Percentiles rank a stretch among this genome's conserved stretches.
Conservation (phyloP, 2,888 invertebrate genomes). For the Poecilus cupreus region DNA sequence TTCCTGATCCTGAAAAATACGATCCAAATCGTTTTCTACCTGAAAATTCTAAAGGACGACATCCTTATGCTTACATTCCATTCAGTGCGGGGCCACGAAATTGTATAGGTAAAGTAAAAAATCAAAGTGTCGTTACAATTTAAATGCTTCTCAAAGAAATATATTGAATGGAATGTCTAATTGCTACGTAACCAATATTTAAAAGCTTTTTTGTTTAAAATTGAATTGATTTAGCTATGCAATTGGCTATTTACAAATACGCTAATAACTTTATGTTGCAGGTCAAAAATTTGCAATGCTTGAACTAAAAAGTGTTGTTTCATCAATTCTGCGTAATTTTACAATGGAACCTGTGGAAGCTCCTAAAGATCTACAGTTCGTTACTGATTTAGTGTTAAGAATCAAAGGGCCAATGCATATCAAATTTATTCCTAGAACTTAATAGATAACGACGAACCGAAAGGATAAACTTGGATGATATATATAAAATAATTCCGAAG, state of each 20-base stretch:
- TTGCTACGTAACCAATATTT: not conserved
- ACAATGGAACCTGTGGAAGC: constrained; percentile 73
- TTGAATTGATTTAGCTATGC: too few species aligned
- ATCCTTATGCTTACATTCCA: constrained; percentile 80
- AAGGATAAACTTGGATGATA: too few species aligned
- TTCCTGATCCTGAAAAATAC: constrained; percentile 79
- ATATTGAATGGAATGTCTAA: too few species aligned
- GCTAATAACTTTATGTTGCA: too few species aligned
- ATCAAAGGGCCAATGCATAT: constrained; percentile 72
- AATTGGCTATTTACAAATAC: too few species aligned
- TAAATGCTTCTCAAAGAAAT: too few species aligned
- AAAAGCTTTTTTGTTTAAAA: too few species aligned
- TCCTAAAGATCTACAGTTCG: constrained; percentile 71
- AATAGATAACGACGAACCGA: too few species aligned
- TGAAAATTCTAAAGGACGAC: constrained; percentile 75
- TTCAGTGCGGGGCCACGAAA: constrained; percentile 83
- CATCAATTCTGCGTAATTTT: constrained; percentile 76
- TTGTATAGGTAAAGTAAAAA: constrained; percentile 82
- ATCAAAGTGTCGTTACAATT: too few species aligned
- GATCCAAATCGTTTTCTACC: constrained; percentile 83
- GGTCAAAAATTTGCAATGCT: constrained; percentile 81
- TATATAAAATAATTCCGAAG: too few species aligned
- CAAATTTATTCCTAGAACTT: constrained; percentile 64
- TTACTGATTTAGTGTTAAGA: constrained; percentile 74
- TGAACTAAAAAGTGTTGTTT: constrained; percentile 78